Conservation (phyloP, 2,113 vertebrate genomes). For the Tretioscincus oriximinensis region DNA sequence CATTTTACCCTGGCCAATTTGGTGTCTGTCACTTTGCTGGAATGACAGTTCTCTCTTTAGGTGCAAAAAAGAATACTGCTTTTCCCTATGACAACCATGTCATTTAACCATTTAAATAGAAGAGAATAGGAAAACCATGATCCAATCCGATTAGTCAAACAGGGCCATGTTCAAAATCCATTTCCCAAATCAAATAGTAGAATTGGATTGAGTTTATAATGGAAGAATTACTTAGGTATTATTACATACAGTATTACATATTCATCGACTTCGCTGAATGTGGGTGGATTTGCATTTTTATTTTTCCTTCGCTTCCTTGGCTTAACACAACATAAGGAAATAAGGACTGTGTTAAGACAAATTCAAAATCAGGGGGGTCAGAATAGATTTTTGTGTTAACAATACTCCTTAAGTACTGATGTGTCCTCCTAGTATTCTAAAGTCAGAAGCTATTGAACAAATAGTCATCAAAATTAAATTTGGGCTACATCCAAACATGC, state of each 20-base stretch:
- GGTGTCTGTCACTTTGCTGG: constrained; percentile 59
- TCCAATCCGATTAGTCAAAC: constrained; percentile 66
- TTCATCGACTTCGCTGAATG: constrained; percentile 47
- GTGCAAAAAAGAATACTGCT: constrained; percentile 64
- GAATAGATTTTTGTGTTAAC: constrained; percentile 20
- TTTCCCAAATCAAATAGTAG: constrained; percentile 70
- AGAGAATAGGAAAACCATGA: constrained; percentile 58
- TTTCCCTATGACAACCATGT: constrained; percentile 50
- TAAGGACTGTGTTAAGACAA: neutral
- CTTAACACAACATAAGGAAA: constrained; percentile 14
- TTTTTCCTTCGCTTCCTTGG: neutral
- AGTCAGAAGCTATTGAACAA: neutral
- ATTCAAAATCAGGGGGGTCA: constrained; percentile 43
- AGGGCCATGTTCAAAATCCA: constrained; percentile 64
- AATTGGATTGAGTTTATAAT: constrained; percentile 67
- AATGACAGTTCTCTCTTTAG: constrained; percentile 68
- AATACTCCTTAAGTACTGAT: neutral
- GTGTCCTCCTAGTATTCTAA: neutral
- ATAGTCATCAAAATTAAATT: neutral
- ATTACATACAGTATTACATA: constrained; percentile 49
- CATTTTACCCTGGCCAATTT: constrained; percentile 59
- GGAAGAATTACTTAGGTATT: constrained; percentile 61
- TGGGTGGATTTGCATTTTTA: constrained; percentile 39
- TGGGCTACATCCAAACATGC: constrained; percentile 16
- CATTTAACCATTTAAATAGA: constrained; percentile 60